Evolutionary conservation across 2,797 vertebrate genomes (phyloP).

Genomic region (Epinephelus awoara): DNA sequence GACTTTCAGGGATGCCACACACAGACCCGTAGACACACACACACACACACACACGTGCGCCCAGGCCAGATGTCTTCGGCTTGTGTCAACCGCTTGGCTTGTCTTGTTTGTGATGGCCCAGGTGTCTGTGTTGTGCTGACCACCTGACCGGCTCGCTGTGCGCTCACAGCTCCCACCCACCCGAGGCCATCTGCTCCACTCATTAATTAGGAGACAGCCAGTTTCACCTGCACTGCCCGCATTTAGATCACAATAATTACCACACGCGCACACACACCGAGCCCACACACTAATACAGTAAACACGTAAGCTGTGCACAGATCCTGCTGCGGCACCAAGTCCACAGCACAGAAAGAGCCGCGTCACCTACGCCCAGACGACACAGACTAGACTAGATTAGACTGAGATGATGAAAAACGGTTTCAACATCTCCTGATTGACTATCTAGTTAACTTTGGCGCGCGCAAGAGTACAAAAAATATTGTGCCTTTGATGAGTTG

Average conservation of each 20-base stretch:
- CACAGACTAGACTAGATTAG: slow-evolving; percentile 8
- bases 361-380: slow-evolving; percentile 11
- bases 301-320: slow-evolving; percentile 31
- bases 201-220: slow-evolving; percentile 88
- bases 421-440: slow-evolving; percentile 13
- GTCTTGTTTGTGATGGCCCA: slow-evolving; percentile 73
- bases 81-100: slow-evolving; percentile 61
- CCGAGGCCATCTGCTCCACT: slow-evolving; percentile 86
- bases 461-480: slow-evolving; percentile 4
- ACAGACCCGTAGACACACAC: not conserved
- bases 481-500: slow-evolving; percentile 15
- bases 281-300: slow-evolving; percentile 62
- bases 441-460: not conserved
- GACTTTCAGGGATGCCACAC: slow-evolving; percentile 19
- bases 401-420: slow-evolving; percentile 7
- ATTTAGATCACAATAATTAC: slow-evolving; percentile 88
- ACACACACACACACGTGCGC: slow-evolving; percentile 34
- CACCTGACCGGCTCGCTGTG: slow-evolving; percentile 79
- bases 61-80: slow-evolving; percentile 44
- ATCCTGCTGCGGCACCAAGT: slow-evolving; percentile 30
- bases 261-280: slow-evolving; percentile 59
- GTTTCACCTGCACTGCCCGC: slow-evolving; percentile 88
- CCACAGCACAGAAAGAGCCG: not conserved
- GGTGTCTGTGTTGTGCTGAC: slow-evolving; percentile 81
- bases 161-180: slow-evolving; percentile 82